A percentile compares a stretch with the other conserved stretches of the same genome.
Evolutionary conservation across 2,797 vertebrate species (phyloP).

Genomic region (Lepidocolaptes lacrymiger): DNA sequence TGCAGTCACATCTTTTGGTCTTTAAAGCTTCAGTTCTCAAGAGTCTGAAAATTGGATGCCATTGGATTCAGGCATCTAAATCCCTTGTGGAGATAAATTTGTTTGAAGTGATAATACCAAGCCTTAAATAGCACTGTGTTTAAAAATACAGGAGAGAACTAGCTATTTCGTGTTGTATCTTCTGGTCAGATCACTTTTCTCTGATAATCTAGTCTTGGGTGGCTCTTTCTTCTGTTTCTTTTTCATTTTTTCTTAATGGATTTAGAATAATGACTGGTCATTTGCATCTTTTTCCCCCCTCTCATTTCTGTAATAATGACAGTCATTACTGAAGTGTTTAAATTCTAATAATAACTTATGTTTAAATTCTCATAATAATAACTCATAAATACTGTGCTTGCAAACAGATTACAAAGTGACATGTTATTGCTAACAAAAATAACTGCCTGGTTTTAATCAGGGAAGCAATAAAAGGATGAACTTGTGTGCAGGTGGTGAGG

Average conservation of each 20-base stretch:
- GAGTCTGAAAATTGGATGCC: not conserved
- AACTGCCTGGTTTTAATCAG: not conserved
- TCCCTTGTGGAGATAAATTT: not conserved
- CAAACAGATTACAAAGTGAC: not conserved
- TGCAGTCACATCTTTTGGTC: not conserved
- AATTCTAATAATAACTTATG: no score
- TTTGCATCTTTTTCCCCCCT: accelerated
- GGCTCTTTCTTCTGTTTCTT: not conserved
- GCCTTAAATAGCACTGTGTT: not conserved
- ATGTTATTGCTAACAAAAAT: not conserved
- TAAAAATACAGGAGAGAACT: not conserved
- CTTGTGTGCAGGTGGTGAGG: conserved; percentile 23
- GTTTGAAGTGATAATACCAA: not conserved
- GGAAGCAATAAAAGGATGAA: not conserved
- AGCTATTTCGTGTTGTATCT: not conserved
- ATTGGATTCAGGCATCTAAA: not conserved
- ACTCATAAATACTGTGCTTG: not conserved
- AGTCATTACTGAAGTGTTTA: not conserved
- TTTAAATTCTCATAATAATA: no score
- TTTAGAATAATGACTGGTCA: not conserved
- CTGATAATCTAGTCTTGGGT: not conserved
- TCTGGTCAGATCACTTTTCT: not conserved
- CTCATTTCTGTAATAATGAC: not conserved
- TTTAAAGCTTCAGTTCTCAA: not conserved
- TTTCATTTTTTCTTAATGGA: not conserved